These are phyloP conservation scores for Protaetia brevitarsis DNA, from an alignment of 1,140 invertebrate species.

Conservation along the genomic window DNA sequence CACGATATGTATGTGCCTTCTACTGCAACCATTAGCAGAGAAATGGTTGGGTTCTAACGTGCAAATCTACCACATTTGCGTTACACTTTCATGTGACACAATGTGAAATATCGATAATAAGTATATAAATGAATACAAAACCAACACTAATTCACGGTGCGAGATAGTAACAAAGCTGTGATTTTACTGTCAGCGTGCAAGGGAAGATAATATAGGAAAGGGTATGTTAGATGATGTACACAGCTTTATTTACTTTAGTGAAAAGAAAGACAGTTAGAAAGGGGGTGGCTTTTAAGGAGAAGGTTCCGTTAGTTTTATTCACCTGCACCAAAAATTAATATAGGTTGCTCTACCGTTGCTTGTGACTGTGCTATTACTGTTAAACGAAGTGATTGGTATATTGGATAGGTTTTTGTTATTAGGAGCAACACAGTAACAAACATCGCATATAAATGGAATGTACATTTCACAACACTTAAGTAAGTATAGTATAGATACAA, in stretches of 20 bases:
- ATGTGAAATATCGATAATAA: background rate
- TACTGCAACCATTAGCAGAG: constrained; percentile 17
- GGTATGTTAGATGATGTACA: background rate
- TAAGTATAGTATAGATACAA: background rate
- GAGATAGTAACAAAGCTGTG: constrained; percentile 17
- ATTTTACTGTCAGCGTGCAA: constrained; percentile 14
- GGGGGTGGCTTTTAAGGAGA: background rate
- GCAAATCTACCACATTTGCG: constrained; percentile 5
- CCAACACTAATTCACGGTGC: background rate
- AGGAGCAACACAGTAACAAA: background rate
- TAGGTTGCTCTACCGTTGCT: background rate
- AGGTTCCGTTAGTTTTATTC: background rate
- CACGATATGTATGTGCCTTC: constrained; percentile 14
- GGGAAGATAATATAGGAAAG: background rate
- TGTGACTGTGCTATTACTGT: background rate
- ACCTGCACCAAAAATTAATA: background rate
- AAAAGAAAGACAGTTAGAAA: background rate
- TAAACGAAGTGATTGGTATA: background rate
- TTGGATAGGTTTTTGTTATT: background rate
- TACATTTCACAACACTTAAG: background rate
- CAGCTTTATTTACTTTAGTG: background rate
- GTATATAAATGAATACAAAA: background rate
- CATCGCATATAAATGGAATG: background rate
- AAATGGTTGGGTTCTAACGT: constrained; percentile 19
- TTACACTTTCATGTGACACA: constrained; percentile 5